Base-by-base conservation (phyloP, 2,113 vertebrate species). In the Rhabdomys dilectus region DNA sequence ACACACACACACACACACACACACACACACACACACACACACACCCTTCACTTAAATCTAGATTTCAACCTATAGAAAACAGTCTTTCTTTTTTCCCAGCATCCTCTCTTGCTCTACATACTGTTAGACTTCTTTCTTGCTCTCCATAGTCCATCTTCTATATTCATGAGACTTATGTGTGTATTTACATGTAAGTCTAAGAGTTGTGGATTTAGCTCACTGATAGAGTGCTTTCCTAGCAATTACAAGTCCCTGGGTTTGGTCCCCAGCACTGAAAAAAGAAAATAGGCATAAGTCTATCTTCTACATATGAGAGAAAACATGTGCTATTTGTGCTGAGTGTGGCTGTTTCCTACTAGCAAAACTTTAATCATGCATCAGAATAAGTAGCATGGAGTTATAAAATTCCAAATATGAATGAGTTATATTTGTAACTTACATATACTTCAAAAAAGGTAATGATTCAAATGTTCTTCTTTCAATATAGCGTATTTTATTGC, bases 401-500 rank as follows among this genome's bases (percentile, higher is more conserved):
- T 88, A 88, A 88, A 72, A 73, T 58, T 42, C 51, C 15, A 73
- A 60, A 75, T 42, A 58, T 34, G 36, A 56, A 56, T 26, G 15
- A 42, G 66, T 42, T 64, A 36, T 64, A n/a, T 91, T 91, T 91
- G 42, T 91, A 78, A 91, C 89, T 91, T 91, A 91, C 89, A 93
- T 19, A 60, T 72, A 80, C 75, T 80, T 31, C 75, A 93, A n/a
- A 88, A 93, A 93, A 26, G 92, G 92, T 88, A 93, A 64, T 60
- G 92, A 7, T 60, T 88, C 92, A 78, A 93, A 93, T 70, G 92
- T 88, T 8, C 62, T 17, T 88, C 84, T 77, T 88, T 88, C 92
- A 88, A 88, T 93, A 58, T 66, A 93, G 45, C 39, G 84, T 93
- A 93, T 93, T 86, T 93, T 93, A 66, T 93, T 93, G 34, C 70